Conservation (phyloP, 1,140 invertebrate species). For the Penaeus chinensis region DNA sequence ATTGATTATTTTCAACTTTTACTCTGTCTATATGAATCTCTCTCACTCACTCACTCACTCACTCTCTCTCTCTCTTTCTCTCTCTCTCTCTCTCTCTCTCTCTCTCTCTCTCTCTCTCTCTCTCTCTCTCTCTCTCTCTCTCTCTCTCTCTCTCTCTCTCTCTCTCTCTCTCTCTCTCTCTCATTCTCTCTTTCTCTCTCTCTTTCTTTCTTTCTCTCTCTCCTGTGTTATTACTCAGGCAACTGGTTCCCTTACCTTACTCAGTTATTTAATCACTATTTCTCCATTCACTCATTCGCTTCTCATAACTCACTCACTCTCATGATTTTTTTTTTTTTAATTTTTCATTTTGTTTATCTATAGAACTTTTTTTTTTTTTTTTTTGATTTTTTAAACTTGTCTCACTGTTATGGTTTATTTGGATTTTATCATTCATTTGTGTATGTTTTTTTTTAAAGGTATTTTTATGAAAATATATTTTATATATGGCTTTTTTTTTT, state of each 20-base stretch:
- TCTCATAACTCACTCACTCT: background rate
- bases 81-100: background rate
- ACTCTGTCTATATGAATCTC: background rate
- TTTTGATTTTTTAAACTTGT: conserved; percentile 31
- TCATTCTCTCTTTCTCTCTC: background rate
- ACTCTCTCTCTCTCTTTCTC: background rate
- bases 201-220: background rate
- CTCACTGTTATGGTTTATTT: conserved; percentile 46
- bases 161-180: background rate
- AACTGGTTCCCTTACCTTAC: background rate
- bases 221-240: background rate
- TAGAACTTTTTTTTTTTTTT: conserved; percentile 23
- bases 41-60: background rate
- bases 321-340: background rate
- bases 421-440: conserved; percentile 43
- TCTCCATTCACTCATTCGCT: background rate
- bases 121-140: background rate
- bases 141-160: background rate
- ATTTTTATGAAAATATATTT: conserved; percentile 31
- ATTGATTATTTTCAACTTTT: background rate
- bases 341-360: background rate
- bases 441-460: conserved; percentile 30
- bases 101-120: background rate
- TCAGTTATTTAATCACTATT: background rate
- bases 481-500: background rate